A percentile compares a stretch with the other conserved stretches of the same genome.
These are phyloP conservation scores for Hybos culiciformis DNA, from an alignment of 2,888 invertebrate genomes.

Conservation along the genomic window DNA sequence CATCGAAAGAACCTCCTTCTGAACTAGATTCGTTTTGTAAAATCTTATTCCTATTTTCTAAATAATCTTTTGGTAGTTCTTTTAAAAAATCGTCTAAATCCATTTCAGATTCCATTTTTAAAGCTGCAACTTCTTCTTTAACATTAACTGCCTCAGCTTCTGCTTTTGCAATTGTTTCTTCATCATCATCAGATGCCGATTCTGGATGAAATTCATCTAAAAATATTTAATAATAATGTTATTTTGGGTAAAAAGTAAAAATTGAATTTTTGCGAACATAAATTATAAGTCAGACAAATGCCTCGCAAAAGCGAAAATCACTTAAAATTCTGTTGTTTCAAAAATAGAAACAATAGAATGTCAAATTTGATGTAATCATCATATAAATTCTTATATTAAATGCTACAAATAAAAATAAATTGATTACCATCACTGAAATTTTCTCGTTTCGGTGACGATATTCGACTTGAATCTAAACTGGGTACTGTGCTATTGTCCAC, in stretches of 20 bases:
- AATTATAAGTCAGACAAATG: slow-evolving; percentile 15
- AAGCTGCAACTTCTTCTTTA: slow-evolving; percentile 62
- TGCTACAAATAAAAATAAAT: not conserved
- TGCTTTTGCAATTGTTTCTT: slow-evolving; percentile 84
- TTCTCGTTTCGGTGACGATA: slow-evolving; percentile 35
- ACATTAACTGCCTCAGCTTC: slow-evolving; percentile 53
- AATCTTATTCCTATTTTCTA: slow-evolving; percentile 51
- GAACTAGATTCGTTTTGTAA: slow-evolving; percentile 23
- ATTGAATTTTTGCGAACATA: not conserved
- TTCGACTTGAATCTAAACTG: slow-evolving; percentile 39
- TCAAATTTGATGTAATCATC: slow-evolving; percentile 30
- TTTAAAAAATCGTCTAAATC: slow-evolving; percentile 77
- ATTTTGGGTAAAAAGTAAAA: slow-evolving; percentile 31
- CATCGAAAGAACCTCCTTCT: slow-evolving; percentile 27
- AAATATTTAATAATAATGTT: not conserved
- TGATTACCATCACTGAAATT: slow-evolving; percentile 38
- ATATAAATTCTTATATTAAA: slow-evolving; percentile 10
- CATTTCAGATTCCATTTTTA: slow-evolving; percentile 79
- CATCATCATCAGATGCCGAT: slow-evolving; percentile 70
- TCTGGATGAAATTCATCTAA: slow-evolving; percentile 73
- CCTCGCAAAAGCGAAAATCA: slow-evolving; percentile 16
- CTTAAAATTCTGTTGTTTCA: slow-evolving; percentile 11
- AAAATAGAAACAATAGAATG: slow-evolving; percentile 22
- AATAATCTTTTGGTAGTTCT: slow-evolving; percentile 66
- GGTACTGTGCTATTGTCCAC: slow-evolving; percentile 25